These are phyloP conservation scores for Capreolus pygargus DNA, from an alignment of 2,113 vertebrate genomes.

Conservation along the genomic window DNA sequence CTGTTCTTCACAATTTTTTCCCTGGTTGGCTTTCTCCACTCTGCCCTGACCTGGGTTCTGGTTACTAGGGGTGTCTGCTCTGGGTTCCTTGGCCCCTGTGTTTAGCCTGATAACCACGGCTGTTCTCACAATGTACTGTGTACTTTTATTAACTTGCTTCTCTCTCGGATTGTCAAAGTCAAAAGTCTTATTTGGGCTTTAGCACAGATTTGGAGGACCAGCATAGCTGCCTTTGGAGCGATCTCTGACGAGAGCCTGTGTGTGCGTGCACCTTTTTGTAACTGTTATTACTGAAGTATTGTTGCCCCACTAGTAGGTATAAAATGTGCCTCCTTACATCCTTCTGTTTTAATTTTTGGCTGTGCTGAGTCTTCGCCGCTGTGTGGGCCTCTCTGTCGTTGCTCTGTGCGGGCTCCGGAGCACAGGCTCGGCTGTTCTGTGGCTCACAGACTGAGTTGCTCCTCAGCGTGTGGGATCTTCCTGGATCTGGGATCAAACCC, in stretches of 20 bases:
- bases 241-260: neutral
- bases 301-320: neutral
- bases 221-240: neutral
- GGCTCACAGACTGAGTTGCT: neutral
- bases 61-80: neutral
- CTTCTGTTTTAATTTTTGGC: neutral
- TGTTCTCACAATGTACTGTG: neutral
- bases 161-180: neutral
- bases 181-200: neutral
- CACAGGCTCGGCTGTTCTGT: neutral
- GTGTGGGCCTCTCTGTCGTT: accelerated
- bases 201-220: neutral
- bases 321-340: neutral
- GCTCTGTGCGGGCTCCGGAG: accelerated
- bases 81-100: neutral
- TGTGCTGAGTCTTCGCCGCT: accelerated
- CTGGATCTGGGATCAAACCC: neutral
- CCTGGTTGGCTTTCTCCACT: neutral
- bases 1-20: neutral
- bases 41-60: neutral
- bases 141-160: neutral
- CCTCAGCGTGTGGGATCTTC: neutral
- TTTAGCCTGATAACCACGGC: neutral
- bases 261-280: neutral
- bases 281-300: neutral